Evolutionary conservation across 2,113 vertebrate species (phyloP).

Genomic region (Ciconia stormi): DNA sequence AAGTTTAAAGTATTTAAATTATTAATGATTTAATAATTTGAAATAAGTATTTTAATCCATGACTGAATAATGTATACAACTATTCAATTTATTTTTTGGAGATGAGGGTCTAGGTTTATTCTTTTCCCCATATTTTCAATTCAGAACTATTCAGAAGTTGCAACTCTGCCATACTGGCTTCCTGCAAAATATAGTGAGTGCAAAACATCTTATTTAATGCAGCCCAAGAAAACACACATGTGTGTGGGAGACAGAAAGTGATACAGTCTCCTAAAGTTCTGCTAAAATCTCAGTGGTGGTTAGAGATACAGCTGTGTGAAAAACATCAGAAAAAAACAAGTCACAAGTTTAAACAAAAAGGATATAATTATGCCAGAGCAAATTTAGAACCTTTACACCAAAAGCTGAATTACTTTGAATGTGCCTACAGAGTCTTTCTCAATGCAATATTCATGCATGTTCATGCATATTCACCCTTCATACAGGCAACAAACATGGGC

Average conservation of each 20-base stretch:
- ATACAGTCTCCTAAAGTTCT: neutral
- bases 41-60: conserved; percentile 18
- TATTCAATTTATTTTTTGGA: neutral
- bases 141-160: neutral
- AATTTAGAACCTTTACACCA: neutral
- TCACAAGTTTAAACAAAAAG: neutral
- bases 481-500: neutral
- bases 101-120: neutral
- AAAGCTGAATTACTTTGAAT: neutral
- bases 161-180: neutral
- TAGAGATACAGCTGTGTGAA: neutral
- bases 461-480: neutral
- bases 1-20: neutral
- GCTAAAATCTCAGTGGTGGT: neutral
- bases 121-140: neutral
- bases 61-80: neutral
- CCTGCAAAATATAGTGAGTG: neutral
- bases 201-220: neutral
- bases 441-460: neutral
- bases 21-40: conserved; percentile 50
- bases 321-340: neutral
- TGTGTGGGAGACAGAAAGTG: neutral
- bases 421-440: neutral
- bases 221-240: neutral
- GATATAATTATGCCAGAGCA: neutral